Evolutionary conservation across 2,888 invertebrate species (phyloP), one percentile per base, ranked within the genome.

Genomic region (Furcula furcula): DNA sequence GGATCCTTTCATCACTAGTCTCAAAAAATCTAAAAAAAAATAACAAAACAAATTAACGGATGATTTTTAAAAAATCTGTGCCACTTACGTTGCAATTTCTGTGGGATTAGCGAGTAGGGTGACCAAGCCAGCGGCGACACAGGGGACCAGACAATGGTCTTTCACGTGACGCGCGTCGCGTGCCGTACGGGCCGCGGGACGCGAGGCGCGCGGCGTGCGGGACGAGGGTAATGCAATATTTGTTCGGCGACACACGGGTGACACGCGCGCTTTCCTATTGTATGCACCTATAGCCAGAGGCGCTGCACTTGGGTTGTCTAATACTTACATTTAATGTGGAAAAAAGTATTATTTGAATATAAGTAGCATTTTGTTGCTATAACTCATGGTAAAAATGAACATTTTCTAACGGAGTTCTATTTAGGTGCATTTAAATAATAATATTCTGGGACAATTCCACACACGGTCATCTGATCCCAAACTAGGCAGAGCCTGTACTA

Each of bases 171-270:
- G 43, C 43, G 46, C 39, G 62, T 51, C 69, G 65, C 64, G 59
- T 59, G 70, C 32, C 63, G 46, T 40, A 53, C 48, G 57, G 36
- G 42, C 34, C 29, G 40, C 29, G 46, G 42, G 19, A 46, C 32
- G 26, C 41, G 31, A 39, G 36, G 40, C 32, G 21, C 2, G 46
- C 38, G 49, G 47, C 27, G 39, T 11, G 50, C 39, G 49, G 50
- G 52, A 46, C 40, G 49, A 40, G 46, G 62, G 77, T 76, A 83
- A 80, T 79, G 86, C 79, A 82, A 84, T 86, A 85, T 86, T 87
- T 86, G 86, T 79, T 77, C 84, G 68, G 75, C 52, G 83, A 83
- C 83, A 80, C 84, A 84, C 85, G 83, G 76, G 80, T 69, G 84
- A 84, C 84, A 84, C 86, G 77, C 83, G 87, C 60, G 36, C 46